Evolutionary conservation across 2,113 vertebrate species (phyloP).

Genomic region (Phainopepla nitens): DNA sequence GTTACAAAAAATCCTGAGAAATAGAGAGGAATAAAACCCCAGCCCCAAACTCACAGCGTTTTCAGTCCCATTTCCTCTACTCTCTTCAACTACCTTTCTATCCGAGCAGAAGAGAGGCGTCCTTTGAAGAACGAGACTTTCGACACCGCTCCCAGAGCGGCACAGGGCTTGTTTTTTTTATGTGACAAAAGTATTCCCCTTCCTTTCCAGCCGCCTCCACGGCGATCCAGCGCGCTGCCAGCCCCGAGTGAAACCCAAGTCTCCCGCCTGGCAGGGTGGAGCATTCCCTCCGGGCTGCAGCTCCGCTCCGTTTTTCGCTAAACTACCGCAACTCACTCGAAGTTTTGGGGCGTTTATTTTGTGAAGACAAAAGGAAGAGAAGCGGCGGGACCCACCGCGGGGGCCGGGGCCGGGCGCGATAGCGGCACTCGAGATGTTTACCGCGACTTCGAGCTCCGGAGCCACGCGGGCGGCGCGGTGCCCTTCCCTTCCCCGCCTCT

Average conservation of each 20-base stretch:
- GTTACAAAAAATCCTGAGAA: neutral
- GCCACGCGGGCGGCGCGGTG: neutral
- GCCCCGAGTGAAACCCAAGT: slow-evolving; percentile 22
- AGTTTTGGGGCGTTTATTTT: neutral
- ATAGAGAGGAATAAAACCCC: neutral
- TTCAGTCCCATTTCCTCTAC: neutral
- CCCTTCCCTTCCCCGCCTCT: neutral
- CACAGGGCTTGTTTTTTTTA: slow-evolving; percentile 3
- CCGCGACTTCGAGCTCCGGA: neutral
- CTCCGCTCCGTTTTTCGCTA: neutral
- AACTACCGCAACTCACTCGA: neutral
- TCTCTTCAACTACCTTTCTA: neutral
- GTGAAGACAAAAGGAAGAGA: neutral
- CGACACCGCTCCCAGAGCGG: neutral
- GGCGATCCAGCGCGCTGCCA: neutral
- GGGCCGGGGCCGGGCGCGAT: neutral
- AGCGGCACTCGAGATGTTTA: neutral
- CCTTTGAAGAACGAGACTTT: neutral
- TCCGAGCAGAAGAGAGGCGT: neutral
- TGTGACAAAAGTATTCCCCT: neutral
- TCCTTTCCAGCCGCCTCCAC: neutral
- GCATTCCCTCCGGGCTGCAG: slow-evolving; percentile 3
- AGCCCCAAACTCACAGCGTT: neutral
- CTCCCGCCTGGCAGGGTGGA: slow-evolving; percentile 31
- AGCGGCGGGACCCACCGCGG: neutral